Evolutionary conservation across 2,797 vertebrate genomes (phyloP).

Genomic region (Mionectes olivaceus): DNA sequence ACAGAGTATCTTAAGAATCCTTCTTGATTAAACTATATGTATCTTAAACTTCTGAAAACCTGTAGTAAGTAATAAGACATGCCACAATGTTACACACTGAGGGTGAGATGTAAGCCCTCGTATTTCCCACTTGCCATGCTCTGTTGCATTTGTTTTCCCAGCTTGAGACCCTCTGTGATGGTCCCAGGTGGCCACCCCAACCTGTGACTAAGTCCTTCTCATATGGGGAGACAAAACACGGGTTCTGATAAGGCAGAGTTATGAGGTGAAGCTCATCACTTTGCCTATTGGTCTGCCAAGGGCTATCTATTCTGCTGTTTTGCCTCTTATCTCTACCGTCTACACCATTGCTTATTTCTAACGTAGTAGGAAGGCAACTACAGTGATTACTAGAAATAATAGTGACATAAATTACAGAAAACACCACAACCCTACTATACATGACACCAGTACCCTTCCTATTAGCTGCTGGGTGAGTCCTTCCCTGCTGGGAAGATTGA

Average conservation of each 20-base stretch:
- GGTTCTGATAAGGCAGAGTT: not conserved
- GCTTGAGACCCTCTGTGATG: not conserved
- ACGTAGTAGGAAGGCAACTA: not conserved
- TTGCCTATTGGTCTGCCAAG: not conserved
- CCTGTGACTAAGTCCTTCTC: not conserved
- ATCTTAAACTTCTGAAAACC: not conserved
- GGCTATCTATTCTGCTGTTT: not conserved
- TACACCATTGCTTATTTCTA: not conserved
- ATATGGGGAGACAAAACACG: accelerated
- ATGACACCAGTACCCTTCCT: not conserved
- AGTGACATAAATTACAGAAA: not conserved
- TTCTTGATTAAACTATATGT: not conserved
- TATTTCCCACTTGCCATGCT: not conserved
- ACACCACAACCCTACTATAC: accelerated
- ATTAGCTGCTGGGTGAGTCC: too few relatives aligned
- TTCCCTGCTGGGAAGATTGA: not conserved
- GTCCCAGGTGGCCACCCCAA: not conserved
- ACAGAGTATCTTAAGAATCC: not conserved
- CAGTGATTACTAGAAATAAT: not conserved
- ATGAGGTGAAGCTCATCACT: not conserved
- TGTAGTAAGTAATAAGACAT: not conserved
- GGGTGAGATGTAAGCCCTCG: not conserved
- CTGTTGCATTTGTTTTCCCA: not conserved
- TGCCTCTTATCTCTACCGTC: not conserved
- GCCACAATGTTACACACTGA: not conserved